Percentiles rank a stretch among this genome's conserved stretches.
Conservation (phyloP, 2,888 invertebrate genomes). For the Meliscaeva auricollis region DNA sequence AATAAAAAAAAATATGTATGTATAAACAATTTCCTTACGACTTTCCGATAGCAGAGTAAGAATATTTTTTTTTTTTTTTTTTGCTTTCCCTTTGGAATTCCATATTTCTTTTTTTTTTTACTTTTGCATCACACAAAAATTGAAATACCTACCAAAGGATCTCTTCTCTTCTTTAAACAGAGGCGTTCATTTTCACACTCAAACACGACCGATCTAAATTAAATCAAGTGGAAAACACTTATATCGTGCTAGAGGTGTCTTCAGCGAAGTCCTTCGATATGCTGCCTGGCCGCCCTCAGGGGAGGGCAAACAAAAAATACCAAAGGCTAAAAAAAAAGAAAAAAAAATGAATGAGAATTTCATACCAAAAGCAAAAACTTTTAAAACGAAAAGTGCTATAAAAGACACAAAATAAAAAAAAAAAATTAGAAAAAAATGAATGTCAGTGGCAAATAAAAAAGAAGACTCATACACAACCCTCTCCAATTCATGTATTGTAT, state of each 20-base stretch:
- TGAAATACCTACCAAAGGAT: not conserved
- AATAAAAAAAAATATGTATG: conserved; percentile 15
- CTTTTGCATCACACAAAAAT: conserved; percentile 10
- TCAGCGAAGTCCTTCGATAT: conserved; percentile 40
- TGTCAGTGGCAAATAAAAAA: conserved; percentile 19
- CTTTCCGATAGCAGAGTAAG: conserved; percentile 65
- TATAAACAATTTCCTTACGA: conserved; percentile 45
- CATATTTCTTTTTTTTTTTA: not conserved
- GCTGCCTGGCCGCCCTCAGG: not conserved
- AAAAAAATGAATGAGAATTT: conserved; percentile 37
- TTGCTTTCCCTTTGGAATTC: conserved; percentile 26
- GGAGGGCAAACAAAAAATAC: conserved; percentile 5
- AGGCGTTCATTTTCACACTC: conserved; percentile 15
- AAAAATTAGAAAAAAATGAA: conserved; percentile 7
- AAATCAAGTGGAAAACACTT: conserved; percentile 72
- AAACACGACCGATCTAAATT: conserved; percentile 53
- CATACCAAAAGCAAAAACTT: conserved; percentile 17
- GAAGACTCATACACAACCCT: conserved; percentile 19
- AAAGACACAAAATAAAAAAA: conserved; percentile 9
- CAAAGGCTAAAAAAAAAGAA: not conserved
- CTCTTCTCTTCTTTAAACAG: not conserved
- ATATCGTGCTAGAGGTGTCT: conserved; percentile 61
- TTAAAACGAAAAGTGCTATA: not conserved
- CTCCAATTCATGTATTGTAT: conserved; percentile 2
- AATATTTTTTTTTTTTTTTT: conserved; percentile 25